Evolutionary conservation across 2,888 invertebrate genomes (phyloP), one percentile per base, ranked within the genome.

Genomic region (Gastrophysa polygoni): DNA sequence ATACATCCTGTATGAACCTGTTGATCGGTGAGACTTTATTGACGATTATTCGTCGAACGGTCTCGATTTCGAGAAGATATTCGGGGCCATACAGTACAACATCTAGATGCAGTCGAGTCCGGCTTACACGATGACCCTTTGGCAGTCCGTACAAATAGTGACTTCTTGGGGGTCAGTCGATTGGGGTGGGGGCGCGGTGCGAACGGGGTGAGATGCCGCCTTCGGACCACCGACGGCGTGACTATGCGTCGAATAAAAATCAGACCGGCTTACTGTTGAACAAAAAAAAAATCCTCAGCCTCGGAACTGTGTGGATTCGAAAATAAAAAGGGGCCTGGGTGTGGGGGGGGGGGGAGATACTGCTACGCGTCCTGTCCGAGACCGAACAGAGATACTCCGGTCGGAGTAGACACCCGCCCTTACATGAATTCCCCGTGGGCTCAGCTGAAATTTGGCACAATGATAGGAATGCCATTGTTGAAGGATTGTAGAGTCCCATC

Each of bases 41-140:
- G n/a, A n/a, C n/a, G n/a, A n/a, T n/a, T n/a, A n/a, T n/a, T n/a
- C n/a, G n/a, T n/a, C n/a, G n/a, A n/a, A n/a, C n/a, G n/a, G n/a
- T n/a, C n/a, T n/a, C 24, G 24, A 24, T 5, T 24, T 24, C 24
- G 7, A 24, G 3, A 16, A 49, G 5, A 48, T 48, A 20, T 47
- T 55, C 10, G 29, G 29, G 29, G 20, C 46, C 21, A 50, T n/a
- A n/a, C n/a, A n/a, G n/a, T n/a, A n/a, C 47, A 51, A 61, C 69
- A 74, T 72, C 72, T 73, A 71, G 68, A 21, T 16, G 10, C 64
- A 75, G 74, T n/a, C n/a, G n/a, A n/a, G n/a, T 75, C 82, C 83
- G 85, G 89, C 91, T 91, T 90, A 95, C 95, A 91, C 90, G 82
- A 95, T 93, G 79, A 90, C 87, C 82, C 91, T 88, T 83, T 91